Evolutionary conservation across 1,140 invertebrate species (phyloP), one percentile per base, ranked within the genome.

Genomic region (Reticulitermes speratus): DNA sequence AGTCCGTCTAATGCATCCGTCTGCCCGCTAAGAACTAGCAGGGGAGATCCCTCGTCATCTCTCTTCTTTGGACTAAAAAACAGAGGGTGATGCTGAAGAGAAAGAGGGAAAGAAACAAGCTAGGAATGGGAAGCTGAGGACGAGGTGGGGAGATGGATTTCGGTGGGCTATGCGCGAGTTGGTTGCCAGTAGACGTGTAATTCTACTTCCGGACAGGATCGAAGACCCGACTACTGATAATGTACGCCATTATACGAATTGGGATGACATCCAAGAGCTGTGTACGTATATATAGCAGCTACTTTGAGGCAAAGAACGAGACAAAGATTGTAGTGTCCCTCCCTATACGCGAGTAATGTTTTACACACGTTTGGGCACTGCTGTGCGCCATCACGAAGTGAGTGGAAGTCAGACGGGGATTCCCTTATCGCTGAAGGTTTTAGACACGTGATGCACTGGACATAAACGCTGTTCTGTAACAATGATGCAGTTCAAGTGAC

Each of bases 1-100:
- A 86, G 85, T 86, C 85, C 85, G 85, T 86, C 85, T 86, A 86
- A 86, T 86, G 85, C 85, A 86, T 86, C 85, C 85, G 85, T 55
- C 85, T 86, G 85, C 65, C 65, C 83, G 38, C 48, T 52, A 84
- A 84, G 83, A 84, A 84, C 83, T 52, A 52, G 38, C 25, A 30
- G 32, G 48, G 83, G 48, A 52, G 83, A 84, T 44, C 48, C 48
- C 48, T 84, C n/a, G 44, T 52, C 32, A 25, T 45, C 83, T 84
- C 83, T 44, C 44, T 44, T 44, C 48, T 52, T 44, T 84, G 9
- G 44, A 45, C 83, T 45, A 44, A 84, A 45, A 84, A 45, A 84
- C n/a, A 44, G 44, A 84, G 48, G 65, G 65, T 75, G 65, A 75
- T 75, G 65, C 65, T 75, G n/a, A 3, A 84, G 83, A 84, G 48